phyloP scores from a whole-genome alignment of 1,140 invertebrate genomes.

The Diplogasteroides magnus region DNA sequence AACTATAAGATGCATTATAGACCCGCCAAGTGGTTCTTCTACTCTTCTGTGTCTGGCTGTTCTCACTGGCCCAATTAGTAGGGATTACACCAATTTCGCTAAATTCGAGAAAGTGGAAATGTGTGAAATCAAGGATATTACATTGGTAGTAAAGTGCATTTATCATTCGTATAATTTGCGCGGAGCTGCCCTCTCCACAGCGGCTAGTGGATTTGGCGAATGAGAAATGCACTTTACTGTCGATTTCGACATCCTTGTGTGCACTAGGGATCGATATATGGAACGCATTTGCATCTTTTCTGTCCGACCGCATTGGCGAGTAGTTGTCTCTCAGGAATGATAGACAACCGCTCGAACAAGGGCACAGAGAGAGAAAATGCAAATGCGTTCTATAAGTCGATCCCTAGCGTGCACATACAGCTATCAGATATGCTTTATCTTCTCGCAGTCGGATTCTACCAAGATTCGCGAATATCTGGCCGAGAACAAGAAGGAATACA shows the following conservation, averaged over 20 bases:
- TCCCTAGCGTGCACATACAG: background rate
- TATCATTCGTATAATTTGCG: no score
- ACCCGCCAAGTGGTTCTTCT: background rate
- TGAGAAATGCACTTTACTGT: no score
- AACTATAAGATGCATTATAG: no score
- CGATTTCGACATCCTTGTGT: background rate
- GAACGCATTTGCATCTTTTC: background rate
- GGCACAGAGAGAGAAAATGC: background rate
- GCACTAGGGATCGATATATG: background rate
- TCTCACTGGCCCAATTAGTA: background rate
- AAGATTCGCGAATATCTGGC: conserved; percentile 10
- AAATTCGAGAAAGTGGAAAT: background rate
- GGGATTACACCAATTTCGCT: background rate
- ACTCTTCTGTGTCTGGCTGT: background rate
- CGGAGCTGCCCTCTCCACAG: no score
- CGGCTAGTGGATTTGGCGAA: no score
- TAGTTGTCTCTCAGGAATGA: background rate
- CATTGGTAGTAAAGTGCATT: no score
- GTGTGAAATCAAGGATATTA: no score
- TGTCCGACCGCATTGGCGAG: background rate
- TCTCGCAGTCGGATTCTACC: conserved; percentile 15
- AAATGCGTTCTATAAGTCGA: no score
- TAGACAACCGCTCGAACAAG: background rate
- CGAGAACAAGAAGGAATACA: conserved; percentile 17
- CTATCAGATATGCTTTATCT: conserved; percentile 23